Percentiles rank a stretch among this genome's conserved stretches.
These are phyloP conservation scores for Hyperoplus immaculatus DNA, from an alignment of 2,797 vertebrate species.

Conservation along the genomic window DNA sequence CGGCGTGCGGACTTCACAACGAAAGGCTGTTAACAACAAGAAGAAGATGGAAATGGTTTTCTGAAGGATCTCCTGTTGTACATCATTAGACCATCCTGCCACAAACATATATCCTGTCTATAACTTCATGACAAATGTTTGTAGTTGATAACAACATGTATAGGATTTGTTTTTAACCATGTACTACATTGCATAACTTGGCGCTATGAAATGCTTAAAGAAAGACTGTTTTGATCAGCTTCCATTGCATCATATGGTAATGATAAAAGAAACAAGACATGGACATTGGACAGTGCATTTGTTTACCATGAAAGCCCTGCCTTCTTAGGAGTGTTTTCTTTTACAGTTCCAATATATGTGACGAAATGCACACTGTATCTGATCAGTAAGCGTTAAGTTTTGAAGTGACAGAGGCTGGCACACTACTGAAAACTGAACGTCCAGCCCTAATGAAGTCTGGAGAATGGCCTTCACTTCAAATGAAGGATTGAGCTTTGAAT, in stretches of 20 bases:
- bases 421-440: constrained; percentile 16
- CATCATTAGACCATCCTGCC: constrained; percentile 12
- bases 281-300: constrained; percentile 29
- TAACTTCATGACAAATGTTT: constrained; percentile 21
- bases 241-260: background rate
- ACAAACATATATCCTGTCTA: constrained; percentile 17
- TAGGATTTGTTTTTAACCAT: constrained; percentile 17
- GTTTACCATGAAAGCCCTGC: constrained; percentile 34
- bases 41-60: constrained; percentile 46
- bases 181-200: background rate
- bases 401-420: constrained; percentile 30
- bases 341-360: background rate
- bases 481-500: constrained; percentile 53
- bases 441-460: constrained; percentile 38
- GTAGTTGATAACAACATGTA: constrained; percentile 32
- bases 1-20: constrained; percentile 29
- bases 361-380: background rate
- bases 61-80: constrained; percentile 40
- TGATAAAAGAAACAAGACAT: constrained; percentile 1
- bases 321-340: constrained; percentile 4
- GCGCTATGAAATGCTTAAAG: background rate
- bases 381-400: constrained; percentile 8
- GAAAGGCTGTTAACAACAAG: constrained; percentile 36
- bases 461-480: constrained; percentile 54
- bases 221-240: constrained; percentile 36